Base-by-base conservation (phyloP, 2,888 invertebrate species). In the Patella pellucida region DNA sequence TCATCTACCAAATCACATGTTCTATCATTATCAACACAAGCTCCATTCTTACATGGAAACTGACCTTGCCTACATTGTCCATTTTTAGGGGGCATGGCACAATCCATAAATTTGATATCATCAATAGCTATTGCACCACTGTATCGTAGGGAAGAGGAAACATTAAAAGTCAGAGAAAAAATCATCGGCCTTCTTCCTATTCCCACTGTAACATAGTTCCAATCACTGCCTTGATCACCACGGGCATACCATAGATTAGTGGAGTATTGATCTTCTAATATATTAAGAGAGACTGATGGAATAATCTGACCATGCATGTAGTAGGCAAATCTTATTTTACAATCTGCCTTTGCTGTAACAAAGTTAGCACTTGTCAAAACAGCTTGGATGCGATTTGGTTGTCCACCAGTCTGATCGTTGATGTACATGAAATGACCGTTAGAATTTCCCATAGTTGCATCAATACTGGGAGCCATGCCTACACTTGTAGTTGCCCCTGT, bases 81-180 rank as follows among this genome's bases (percentile, higher is more conserved):
- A 62, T 78, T 80, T 1, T 81, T 81, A 14, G 73, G 73, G 12
- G 85, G 84, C 62, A 78, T 77, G 51, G 74, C 76, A 76, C 87
- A 87, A 78, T 85, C 82, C 23, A 78, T 69, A 72, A 85, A 86
- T 70, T 80, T 76, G 23, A 90, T 81, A 76, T 89, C 87, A 79
- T 90, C 90, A 71, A 90, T 79, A 50, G 89, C 89, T 54, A 88
- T 85, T 56, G 84, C 85, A 41, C 88, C 89, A 23, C 79, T 81
- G 78, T 84, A 88, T 11, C 69, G 41, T 9, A 77, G 69, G 3
- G 81, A 71, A n/a, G 77, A 74, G 27, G 78, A 76, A 11, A 68
- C 68, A 56, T 81, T 72, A 76, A 88, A 86, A 7, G 78, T 68
- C 12, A 88, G 78, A 16, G 78, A 78, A 76, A 86, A 89, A 23